Evolutionary conservation across 2,113 vertebrate species (phyloP).

Genomic region (Sardina pilchardus): DNA sequence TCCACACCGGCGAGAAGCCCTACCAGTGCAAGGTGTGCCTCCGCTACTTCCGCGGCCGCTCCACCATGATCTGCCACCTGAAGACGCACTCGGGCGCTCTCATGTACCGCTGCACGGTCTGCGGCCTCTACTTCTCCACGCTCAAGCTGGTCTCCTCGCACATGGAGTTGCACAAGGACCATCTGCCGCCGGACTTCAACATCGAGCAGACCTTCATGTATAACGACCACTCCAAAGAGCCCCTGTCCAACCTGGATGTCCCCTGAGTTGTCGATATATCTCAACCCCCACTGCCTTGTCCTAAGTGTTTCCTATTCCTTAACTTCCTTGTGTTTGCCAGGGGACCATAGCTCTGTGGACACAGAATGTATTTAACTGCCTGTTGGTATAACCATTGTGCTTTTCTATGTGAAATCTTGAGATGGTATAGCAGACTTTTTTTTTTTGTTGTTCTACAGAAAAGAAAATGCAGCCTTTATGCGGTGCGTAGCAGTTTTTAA

Average conservation of each 20-base stretch:
- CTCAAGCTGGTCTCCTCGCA: constrained; percentile 97
- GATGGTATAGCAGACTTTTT: background rate
- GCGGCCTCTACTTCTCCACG: constrained; percentile 94
- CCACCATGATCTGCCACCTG: constrained; percentile 98
- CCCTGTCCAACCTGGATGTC: constrained; percentile 76
- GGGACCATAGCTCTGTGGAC: background rate
- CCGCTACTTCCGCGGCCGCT: constrained; percentile 95
- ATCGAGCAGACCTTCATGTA: constrained; percentile 99
- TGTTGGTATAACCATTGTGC: constrained; percentile 12
- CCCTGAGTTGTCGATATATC: constrained; percentile 68
- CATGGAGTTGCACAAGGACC: constrained; percentile 91
- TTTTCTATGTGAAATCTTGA: background rate
- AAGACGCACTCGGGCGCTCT: constrained; percentile 96
- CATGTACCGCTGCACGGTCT: constrained; percentile 96
- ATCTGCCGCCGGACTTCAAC: constrained; percentile 90
- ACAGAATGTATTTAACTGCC: constrained; percentile 9
- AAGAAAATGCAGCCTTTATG: constrained; percentile 1
- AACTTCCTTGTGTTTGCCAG: background rate
- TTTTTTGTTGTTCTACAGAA: background rate
- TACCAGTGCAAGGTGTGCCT: constrained; percentile 98
- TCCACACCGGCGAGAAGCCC: constrained; percentile 95
- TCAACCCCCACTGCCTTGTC: constrained; percentile 29
- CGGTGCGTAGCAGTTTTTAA: background rate
- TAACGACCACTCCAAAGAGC: constrained; percentile 95
- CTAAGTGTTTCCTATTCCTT: background rate